A percentile compares a stretch with the other conserved stretches of the same genome.
Evolutionary conservation across 2,888 invertebrate species (phyloP).

Genomic region (Stictocephala bisonia): DNA sequence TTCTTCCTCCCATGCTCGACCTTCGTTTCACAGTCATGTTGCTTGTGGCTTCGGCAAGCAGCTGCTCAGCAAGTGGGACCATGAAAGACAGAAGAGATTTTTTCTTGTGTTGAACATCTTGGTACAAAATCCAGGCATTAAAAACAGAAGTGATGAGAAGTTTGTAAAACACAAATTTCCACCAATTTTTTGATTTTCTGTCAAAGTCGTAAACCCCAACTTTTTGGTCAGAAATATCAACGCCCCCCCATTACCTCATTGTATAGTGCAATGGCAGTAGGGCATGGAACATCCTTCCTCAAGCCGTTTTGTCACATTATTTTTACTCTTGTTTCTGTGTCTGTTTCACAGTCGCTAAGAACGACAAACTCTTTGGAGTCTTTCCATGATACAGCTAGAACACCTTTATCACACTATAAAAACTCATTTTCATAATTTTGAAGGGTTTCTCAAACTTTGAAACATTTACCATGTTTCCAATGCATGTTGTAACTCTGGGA

Average conservation of each 20-base stretch:
- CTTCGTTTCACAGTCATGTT: conserved; percentile 33
- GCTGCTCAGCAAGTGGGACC: no score
- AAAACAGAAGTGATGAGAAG: conserved; percentile 58
- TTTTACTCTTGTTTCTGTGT: not conserved
- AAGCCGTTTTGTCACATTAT: conserved; percentile 39
- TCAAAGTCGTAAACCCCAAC: no score
- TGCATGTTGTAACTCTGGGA: conserved; percentile 56
- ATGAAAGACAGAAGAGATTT: conserved; percentile 45
- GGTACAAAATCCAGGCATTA: conserved; percentile 58
- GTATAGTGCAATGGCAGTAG: conserved; percentile 4
- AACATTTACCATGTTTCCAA: conserved; percentile 49
- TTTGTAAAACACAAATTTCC: no score
- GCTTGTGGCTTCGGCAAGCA: no score
- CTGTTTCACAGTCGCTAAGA: conserved; percentile 57
- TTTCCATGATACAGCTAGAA: conserved; percentile 50
- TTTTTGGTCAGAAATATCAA: no score
- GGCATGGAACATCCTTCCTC: conserved; percentile 54
- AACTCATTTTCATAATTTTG: conserved; percentile 53
- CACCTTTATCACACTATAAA: conserved; percentile 52
- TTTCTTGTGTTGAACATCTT: conserved; percentile 49
- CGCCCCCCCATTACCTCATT: no score
- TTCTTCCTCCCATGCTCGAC: conserved; percentile 26
- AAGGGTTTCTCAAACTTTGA: conserved; percentile 53
- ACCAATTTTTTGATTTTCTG: no score
- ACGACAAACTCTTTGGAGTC: conserved; percentile 60